These are phyloP conservation scores for Leptopterna dolabrata DNA, from an alignment of 2,888 invertebrate species.

Conservation along the genomic window DNA sequence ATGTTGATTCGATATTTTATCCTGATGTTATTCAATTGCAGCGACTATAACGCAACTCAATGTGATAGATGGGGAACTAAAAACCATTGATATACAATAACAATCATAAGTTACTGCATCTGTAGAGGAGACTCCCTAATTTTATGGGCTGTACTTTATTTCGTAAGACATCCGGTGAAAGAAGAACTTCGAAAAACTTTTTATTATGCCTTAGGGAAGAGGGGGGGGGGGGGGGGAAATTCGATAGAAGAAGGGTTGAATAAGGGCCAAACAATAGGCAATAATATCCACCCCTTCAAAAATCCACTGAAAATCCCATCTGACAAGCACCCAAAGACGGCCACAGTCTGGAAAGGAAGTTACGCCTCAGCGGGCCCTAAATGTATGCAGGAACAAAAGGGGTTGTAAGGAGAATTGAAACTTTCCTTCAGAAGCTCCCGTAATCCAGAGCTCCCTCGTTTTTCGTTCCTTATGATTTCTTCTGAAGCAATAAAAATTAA, in stretches of 20 bases:
- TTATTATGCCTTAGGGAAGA: neutral
- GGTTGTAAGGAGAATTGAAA: constrained; percentile 22
- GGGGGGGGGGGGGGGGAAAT: neutral
- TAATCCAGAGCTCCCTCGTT: neutral
- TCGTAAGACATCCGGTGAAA: neutral
- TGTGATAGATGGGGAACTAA: neutral
- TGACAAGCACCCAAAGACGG: neutral
- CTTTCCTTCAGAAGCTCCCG: constrained; percentile 30
- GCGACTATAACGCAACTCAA: neutral
- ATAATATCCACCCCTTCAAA: constrained; percentile 35
- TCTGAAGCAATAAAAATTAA: constrained; percentile 48
- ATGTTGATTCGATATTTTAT: no score
- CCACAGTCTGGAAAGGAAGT: constrained; percentile 39
- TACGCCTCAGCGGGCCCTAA: constrained; percentile 26
- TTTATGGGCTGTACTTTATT: constrained; percentile 24
- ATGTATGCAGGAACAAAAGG: constrained; percentile 39
- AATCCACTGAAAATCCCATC: constrained; percentile 29
- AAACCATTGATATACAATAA: neutral
- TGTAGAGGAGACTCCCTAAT: neutral
- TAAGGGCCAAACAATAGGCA: constrained; percentile 48
- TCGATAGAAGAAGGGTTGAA: constrained; percentile 38
- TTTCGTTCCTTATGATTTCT: constrained; percentile 42
- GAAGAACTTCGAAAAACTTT: neutral
- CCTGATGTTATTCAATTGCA: no score
- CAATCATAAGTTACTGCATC: neutral